These are phyloP conservation scores for Sus cebifrons DNA, from an alignment of 2,797 vertebrate genomes.

Conservation along the genomic window DNA sequence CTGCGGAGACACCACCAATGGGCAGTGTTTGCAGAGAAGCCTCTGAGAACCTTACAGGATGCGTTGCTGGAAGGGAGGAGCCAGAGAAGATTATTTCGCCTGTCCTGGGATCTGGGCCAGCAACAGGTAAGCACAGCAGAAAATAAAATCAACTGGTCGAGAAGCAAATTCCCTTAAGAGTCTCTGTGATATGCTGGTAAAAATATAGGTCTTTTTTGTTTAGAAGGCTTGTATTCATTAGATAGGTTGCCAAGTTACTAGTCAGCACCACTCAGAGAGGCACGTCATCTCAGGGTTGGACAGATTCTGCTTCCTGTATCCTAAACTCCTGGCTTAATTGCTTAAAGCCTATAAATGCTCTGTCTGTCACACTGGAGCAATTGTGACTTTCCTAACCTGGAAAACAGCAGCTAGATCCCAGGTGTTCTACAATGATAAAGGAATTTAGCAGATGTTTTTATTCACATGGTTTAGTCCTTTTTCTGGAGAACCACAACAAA, in stretches of 20 bases:
- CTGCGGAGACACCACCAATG: neutral
- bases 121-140: constrained; percentile 87
- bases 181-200: neutral
- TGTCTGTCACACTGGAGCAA: neutral
- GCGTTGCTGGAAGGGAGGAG: constrained; percentile 10
- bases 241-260: neutral
- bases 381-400: neutral
- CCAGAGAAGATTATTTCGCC: neutral
- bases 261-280: constrained; percentile 6
- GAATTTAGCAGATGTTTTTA: neutral
- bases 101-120: constrained; percentile 51
- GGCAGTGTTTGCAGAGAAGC: constrained; percentile 57
- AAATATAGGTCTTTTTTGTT: neutral
- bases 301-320: constrained; percentile 69
- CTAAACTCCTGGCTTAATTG: neutral
- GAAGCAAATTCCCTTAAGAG: neutral
- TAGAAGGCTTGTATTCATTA: neutral
- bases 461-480: neutral
- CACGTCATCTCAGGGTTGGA: neutral
- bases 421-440: neutral
- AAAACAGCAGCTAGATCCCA: neutral
- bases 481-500: neutral
- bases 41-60: neutral
- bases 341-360: neutral
- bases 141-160: neutral